Evolutionary conservation across 2,797 vertebrate genomes (phyloP).

Genomic region (Gallinago nigripennis): DNA sequence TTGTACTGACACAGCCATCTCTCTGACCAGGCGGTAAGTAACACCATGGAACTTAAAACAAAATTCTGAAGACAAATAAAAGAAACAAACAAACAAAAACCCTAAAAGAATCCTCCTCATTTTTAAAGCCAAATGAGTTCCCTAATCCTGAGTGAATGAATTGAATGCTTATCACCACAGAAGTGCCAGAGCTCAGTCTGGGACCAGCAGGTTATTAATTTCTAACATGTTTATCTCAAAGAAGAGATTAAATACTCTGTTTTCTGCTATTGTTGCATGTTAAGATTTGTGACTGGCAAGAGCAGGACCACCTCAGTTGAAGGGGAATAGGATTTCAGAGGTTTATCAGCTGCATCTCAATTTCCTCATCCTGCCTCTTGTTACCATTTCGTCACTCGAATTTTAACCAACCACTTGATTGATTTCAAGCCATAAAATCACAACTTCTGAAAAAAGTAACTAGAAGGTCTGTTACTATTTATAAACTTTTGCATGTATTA

Average conservation of each 20-base stretch:
- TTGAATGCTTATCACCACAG: neutral
- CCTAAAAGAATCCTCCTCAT: neutral
- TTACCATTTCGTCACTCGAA: neutral
- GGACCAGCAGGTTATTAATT: neutral
- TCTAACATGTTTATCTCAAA: neutral
- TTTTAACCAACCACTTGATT: neutral
- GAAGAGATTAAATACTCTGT: neutral
- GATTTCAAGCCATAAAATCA: neutral
- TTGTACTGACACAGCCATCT: neutral
- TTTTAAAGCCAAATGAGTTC: neutral
- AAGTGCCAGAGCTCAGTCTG: neutral
- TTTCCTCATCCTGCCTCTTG: neutral
- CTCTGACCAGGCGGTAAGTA: neutral
- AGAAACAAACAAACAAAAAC: neutral
- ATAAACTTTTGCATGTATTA: neutral
- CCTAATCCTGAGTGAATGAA: neutral
- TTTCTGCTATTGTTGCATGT: neutral
- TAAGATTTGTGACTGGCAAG: neutral
- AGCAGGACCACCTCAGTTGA: neutral
- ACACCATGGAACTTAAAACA: neutral
- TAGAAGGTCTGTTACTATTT: neutral
- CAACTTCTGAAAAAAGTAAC: neutral
- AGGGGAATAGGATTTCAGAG: neutral
- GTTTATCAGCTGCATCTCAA: neutral
- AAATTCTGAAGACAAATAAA: neutral